Percentiles rank a stretch among this genome's conserved stretches.
phyloP scores from a whole-genome alignment of 2,113 vertebrate genomes.

The Lepidiolamprologus cunningtoni region DNA sequence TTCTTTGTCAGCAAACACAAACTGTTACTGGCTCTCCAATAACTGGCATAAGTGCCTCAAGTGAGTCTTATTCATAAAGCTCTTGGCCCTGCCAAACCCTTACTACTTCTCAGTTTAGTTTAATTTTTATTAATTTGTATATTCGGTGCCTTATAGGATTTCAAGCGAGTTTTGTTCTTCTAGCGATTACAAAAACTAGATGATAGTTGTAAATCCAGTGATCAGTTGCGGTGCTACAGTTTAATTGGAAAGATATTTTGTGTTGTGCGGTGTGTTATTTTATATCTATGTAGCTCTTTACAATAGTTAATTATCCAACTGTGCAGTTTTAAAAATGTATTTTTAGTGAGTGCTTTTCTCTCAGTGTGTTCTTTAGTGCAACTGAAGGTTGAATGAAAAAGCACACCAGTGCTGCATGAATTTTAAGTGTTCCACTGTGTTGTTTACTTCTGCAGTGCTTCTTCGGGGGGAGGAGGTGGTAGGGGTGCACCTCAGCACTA shows the following conservation, averaged over 20 bases:
- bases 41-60: background rate
- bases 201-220: background rate
- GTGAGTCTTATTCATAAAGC: background rate
- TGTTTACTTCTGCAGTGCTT: conserved; percentile 9
- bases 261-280: background rate
- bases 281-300: background rate
- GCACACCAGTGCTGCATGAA: background rate
- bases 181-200: background rate
- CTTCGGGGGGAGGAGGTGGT: conserved; percentile 85
- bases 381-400: background rate
- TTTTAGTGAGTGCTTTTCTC: background rate
- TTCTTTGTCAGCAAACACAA: background rate
- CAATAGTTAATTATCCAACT: background rate
- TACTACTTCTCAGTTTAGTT: background rate
- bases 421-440: background rate
- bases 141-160: background rate
- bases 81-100: background rate
- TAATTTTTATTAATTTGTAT: background rate
- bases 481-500: conserved; percentile 99
- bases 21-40: background rate
- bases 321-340: background rate
- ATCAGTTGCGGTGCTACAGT: background rate
- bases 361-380: background rate
- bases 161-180: background rate
- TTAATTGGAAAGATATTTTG: background rate